Evolutionary conservation across 2,888 invertebrate genomes (phyloP).

Genomic region (Agonopterix arenella): DNA sequence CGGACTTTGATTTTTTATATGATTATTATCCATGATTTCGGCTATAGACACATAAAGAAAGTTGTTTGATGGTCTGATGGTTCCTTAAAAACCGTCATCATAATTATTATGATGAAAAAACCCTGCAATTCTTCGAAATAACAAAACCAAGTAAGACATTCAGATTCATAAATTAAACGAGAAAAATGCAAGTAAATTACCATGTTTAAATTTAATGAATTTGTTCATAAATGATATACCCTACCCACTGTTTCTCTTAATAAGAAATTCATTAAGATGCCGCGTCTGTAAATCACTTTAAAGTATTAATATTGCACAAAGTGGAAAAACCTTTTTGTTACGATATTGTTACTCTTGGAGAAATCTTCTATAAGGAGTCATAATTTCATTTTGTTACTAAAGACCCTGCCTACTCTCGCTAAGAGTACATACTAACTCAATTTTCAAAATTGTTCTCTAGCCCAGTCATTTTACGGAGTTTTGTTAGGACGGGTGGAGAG

Average conservation of each 20-base stretch:
- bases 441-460: neutral
- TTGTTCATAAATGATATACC: constrained; percentile 12
- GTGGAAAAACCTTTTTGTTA: constrained; percentile 15
- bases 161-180: neutral
- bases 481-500: too few relatives aligned
- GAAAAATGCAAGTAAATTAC: constrained; percentile 1
- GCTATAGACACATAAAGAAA: too few relatives aligned
- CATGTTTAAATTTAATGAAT: constrained; percentile 11
- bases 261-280: constrained; percentile 18
- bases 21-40: too few relatives aligned
- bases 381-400: constrained; percentile 14
- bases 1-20: too few relatives aligned
- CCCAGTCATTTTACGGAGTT: too few relatives aligned
- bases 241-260: constrained; percentile 14
- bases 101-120: too few relatives aligned
- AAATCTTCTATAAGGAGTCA: constrained; percentile 11
- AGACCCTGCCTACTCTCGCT: neutral
- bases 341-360: constrained; percentile 7
- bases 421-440: neutral
- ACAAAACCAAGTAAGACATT: constrained; percentile 1
- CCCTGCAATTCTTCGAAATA: constrained; percentile 1
- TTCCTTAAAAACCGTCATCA: too few relatives aligned
- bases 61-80: too few relatives aligned
- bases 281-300: constrained; percentile 19
- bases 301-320: constrained; percentile 17